A percentile compares a stretch with the other conserved stretches of the same genome.
Evolutionary conservation across 2,797 vertebrate species (phyloP).

Genomic region (Amblyraja radiata): DNA sequence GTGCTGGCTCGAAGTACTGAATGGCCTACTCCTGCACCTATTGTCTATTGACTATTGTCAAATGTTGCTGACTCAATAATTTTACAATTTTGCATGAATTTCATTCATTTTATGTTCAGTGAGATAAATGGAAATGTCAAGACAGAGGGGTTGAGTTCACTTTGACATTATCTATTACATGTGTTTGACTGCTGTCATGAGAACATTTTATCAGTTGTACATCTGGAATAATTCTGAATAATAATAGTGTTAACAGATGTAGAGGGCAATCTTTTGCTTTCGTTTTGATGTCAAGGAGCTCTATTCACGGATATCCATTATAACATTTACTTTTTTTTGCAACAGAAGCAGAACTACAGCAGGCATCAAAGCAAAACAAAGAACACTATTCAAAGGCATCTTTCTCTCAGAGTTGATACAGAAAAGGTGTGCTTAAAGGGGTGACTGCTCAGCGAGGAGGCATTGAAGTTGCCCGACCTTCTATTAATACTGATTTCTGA

Average conservation of each 20-base stretch:
- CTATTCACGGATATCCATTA: background rate
- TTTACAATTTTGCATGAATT: background rate
- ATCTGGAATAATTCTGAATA: background rate
- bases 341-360: background rate
- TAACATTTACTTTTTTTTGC: background rate
- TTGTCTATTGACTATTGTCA: background rate
- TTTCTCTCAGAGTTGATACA: background rate
- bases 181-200: background rate
- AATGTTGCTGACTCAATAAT: background rate
- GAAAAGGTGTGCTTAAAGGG: background rate
- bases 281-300: background rate
- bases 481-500: background rate
- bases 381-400: background rate
- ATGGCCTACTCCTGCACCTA: too few relatives aligned
- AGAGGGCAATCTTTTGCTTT: background rate
- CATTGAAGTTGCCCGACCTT: background rate
- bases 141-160: background rate
- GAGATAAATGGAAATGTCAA: background rate
- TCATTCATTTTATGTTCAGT: background rate
- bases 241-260: background rate
- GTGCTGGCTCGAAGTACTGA: too few relatives aligned
- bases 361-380: background rate
- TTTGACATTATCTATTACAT: background rate
- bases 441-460: background rate
- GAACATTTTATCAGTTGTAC: background rate